These are phyloP conservation scores for Vidua chalybeata DNA, from an alignment of 2,113 vertebrate genomes.

Conservation along the genomic window DNA sequence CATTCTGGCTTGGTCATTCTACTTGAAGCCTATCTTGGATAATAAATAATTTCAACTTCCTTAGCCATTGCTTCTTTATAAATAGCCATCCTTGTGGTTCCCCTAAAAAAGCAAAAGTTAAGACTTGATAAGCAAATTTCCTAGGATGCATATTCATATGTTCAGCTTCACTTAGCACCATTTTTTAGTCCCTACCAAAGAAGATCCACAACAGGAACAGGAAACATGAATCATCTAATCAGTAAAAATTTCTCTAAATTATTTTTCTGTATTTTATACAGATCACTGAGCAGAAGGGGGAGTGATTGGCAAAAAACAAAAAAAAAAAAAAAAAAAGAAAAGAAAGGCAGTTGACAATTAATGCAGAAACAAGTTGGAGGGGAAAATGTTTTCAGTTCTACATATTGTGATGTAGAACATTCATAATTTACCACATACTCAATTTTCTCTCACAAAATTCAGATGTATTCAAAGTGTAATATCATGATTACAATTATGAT, in stretches of 20 bases:
- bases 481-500: not conserved
- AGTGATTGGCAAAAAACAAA: not conserved
- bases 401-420: not conserved
- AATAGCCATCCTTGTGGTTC: not conserved
- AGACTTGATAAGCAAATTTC: not conserved
- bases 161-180: not conserved
- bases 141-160: not conserved
- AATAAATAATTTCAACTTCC: not conserved
- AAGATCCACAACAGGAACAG: not conserved
- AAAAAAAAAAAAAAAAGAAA: not conserved
- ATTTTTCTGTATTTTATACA: not conserved
- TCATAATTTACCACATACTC: not conserved
- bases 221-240: not conserved
- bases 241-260: not conserved
- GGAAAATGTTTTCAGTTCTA: not conserved
- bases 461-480: not conserved
- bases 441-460: not conserved
- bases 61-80: not conserved
- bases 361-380: not conserved
- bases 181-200: not conserved
- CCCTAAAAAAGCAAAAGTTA: not conserved
- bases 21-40: not conserved
- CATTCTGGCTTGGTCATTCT: not conserved
- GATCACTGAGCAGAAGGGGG: fast-evolving
- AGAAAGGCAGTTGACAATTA: not conserved